A percentile compares a stretch with the other conserved stretches of the same genome.
Evolutionary conservation across 2,797 vertebrate species (phyloP).

Genomic region (Argyrosomus regius): DNA sequence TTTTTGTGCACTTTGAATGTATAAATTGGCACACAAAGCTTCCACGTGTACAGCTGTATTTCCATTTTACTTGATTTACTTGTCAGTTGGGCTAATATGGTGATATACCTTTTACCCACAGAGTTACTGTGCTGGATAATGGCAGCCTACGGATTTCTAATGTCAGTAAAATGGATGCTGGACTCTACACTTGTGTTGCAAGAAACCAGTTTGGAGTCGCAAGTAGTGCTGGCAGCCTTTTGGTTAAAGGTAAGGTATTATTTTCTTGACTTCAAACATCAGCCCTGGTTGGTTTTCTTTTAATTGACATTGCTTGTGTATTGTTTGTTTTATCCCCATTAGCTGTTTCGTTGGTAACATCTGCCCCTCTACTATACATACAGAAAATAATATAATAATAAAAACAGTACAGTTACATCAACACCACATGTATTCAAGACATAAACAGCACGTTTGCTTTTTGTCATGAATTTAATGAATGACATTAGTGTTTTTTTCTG

Average conservation of each 20-base stretch:
- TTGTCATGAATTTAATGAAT: conserved; percentile 6
- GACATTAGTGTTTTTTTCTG: background rate
- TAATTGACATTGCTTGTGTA: conserved; percentile 15
- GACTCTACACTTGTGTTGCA: conserved; percentile 95
- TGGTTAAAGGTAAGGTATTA: conserved; percentile 93
- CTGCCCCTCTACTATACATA: background rate
- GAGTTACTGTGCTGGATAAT: conserved; percentile 91
- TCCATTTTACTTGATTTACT: conserved; percentile 25
- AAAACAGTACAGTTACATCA: background rate
- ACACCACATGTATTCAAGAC: background rate
- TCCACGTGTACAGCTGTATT: background rate
- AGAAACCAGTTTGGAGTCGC: conserved; percentile 95
- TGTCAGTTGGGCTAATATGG: background rate
- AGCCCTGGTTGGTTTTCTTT: background rate
- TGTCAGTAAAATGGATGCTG: conserved; percentile 91
- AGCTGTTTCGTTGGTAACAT: conserved; percentile 7
- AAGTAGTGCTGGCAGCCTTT: conserved; percentile 92
- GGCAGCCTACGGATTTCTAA: conserved; percentile 94
- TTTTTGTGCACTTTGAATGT: conserved; percentile 35
- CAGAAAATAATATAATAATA: background rate
- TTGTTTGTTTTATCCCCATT: conserved; percentile 7
- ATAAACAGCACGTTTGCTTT: no score
- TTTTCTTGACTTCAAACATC: conserved; percentile 8
- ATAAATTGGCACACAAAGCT: conserved; percentile 18
- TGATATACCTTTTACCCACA: conserved; percentile 67